Percentiles rank a stretch among this genome's conserved stretches.
These are phyloP conservation scores for silkworm (Bombyx mori) DNA, from an alignment of 1,140 invertebrate genomes.

Conservation along the genomic window ASM3026992v2 NC_085130.1:8211501-8212000, in stretches of 20 bases:
- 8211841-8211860: not conserved
- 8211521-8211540: too few species aligned
- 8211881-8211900: not conserved
- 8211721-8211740: not conserved
- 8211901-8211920: not conserved
- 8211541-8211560: too few species aligned
- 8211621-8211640: too few species aligned
- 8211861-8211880: constrained; percentile 3
- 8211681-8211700: not conserved
- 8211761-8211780: constrained; percentile 21
- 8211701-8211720: not conserved
- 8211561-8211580: too few species aligned
- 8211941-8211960: not conserved
- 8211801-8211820: constrained; percentile 3
- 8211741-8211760: constrained; percentile 13
- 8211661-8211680: too few species aligned
- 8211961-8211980: not conserved
- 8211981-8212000: too few species aligned
- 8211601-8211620: too few species aligned
- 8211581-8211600: too few species aligned
- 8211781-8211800: constrained; percentile 22
- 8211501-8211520: too few species aligned
- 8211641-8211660: too few species aligned
- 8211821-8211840: constrained; percentile 2
- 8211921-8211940: not conserved